Percentiles rank a stretch among this genome's conserved stretches.
Evolutionary conservation across 1,140 invertebrate genomes (phyloP).

Genomic region (Caenorhabditis remanei): DNA sequence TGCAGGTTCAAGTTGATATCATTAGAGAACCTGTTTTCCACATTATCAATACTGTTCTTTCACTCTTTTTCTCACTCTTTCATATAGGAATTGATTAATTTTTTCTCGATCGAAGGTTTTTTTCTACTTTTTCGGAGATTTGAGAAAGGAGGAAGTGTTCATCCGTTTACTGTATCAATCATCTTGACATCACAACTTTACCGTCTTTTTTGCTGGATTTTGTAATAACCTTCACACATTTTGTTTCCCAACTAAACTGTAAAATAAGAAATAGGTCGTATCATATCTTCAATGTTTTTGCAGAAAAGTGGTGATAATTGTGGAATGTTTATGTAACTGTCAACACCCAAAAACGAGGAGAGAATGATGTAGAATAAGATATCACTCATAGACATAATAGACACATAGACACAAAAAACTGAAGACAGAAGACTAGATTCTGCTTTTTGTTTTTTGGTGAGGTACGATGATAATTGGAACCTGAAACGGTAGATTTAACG

Average conservation of each 20-base stretch:
- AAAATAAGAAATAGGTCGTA: conserved; percentile 12
- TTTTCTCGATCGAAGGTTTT: background rate
- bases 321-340: conserved; percentile 37
- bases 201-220: background rate
- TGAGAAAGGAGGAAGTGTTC: conserved; percentile 21
- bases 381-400: conserved; percentile 2
- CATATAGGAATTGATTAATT: conserved; percentile 13
- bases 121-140: background rate
- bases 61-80: background rate
- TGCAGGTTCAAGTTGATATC: conserved; percentile 52
- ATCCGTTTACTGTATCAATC: background rate
- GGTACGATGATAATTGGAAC: no score
- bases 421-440: background rate
- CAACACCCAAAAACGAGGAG: conserved; percentile 20
- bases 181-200: background rate
- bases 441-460: background rate
- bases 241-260: background rate
- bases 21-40: conserved; percentile 27
- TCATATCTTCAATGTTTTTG: background rate
- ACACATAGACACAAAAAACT: background rate
- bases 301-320: conserved; percentile 24
- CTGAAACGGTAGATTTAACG: no score
- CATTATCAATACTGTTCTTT: conserved; percentile 20
- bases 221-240: conserved; percentile 5
- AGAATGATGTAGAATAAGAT: conserved; percentile 3